Conservation (phyloP, 2,113 vertebrate genomes). For the Maccullochella peelii region DNA sequence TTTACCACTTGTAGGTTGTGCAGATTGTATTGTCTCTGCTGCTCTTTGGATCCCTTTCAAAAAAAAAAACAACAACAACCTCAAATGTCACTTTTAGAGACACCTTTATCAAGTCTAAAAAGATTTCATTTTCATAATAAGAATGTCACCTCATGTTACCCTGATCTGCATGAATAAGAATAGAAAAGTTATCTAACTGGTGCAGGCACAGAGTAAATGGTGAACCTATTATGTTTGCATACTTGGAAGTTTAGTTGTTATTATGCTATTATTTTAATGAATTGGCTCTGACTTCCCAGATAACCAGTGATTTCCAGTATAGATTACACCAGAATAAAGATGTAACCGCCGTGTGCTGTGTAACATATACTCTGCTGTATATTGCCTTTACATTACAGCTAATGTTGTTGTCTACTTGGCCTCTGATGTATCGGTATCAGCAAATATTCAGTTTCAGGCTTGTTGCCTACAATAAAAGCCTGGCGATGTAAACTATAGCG, state of each 20-base stretch:
- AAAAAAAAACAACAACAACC: too few relatives aligned
- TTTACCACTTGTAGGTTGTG: neutral
- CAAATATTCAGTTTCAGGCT: neutral
- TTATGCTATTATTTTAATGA: neutral
- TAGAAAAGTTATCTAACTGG: too few relatives aligned
- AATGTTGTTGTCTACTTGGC: neutral
- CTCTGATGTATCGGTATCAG: neutral
- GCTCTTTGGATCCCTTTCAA: neutral
- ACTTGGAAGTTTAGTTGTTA: neutral
- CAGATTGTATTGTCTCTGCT: neutral
- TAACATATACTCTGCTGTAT: neutral
- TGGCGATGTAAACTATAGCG: neutral
- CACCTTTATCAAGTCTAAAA: neutral
- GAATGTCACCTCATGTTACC: neutral
- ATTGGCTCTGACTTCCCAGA: neutral
- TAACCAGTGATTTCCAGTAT: neutral
- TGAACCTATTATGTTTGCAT: neutral
- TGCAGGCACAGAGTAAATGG: neutral
- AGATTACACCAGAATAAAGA: neutral
- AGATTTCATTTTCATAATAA: neutral
- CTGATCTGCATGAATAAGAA: neutral
- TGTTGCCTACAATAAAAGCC: neutral
- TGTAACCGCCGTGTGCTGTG: neutral
- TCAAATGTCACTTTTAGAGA: neutral
- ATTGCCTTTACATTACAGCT: neutral